These are phyloP conservation scores for Halictus quadricinctus DNA, from an alignment of 2,888 invertebrate species.

Conservation along the genomic window DNA sequence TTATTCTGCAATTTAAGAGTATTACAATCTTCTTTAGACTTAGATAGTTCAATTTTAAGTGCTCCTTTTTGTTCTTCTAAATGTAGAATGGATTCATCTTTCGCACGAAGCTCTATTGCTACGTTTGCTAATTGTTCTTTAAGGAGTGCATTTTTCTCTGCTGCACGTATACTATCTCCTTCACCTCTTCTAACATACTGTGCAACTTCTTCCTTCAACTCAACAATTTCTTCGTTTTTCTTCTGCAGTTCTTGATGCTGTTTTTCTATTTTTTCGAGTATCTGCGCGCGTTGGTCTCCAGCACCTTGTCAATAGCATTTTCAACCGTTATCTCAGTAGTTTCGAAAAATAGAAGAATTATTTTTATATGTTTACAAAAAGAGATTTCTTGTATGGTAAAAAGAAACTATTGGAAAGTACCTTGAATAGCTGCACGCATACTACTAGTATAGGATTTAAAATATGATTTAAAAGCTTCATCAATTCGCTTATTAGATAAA, in stretches of 20 bases:
- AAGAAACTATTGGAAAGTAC: constrained; percentile 52
- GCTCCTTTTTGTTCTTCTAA: constrained; percentile 25
- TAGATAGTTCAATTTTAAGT: constrained; percentile 25
- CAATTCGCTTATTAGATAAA: constrained; percentile 62
- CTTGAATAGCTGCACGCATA: constrained; percentile 66
- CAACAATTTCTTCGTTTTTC: constrained; percentile 64
- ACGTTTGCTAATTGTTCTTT: constrained; percentile 39
- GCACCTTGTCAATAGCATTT: constrained; percentile 60
- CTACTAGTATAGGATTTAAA: constrained; percentile 65
- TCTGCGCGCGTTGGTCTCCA: constrained; percentile 62
- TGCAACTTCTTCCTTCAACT: constrained; percentile 57
- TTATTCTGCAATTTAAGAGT: constrained; percentile 48
- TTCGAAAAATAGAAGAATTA: background rate
- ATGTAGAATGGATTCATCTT: constrained; percentile 29
- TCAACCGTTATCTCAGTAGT: background rate
- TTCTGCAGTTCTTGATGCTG: constrained; percentile 64
- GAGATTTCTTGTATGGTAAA: background rate
- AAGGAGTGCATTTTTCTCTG: constrained; percentile 21
- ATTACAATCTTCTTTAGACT: constrained; percentile 29
- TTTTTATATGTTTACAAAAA: background rate
- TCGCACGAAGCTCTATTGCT: constrained; percentile 35
- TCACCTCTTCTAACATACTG: constrained; percentile 50
- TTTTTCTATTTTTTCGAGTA: constrained; percentile 62
- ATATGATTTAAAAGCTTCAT: constrained; percentile 60
- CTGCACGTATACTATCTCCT: constrained; percentile 50